phyloP scores from a whole-genome alignment of 2,888 invertebrate species.

The Leucoptera coffeella region DNA sequence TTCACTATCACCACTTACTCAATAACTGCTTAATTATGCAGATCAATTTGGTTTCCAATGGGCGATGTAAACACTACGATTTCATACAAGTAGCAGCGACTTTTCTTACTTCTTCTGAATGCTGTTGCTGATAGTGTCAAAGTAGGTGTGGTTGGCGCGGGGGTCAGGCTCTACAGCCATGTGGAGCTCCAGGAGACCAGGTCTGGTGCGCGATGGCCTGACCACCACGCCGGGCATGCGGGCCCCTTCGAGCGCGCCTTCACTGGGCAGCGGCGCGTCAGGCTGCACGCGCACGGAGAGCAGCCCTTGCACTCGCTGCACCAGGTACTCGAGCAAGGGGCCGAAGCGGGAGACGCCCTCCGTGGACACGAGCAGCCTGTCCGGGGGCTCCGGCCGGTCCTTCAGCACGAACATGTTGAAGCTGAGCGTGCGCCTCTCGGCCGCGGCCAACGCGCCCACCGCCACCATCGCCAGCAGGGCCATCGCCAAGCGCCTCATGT shows the following conservation, averaged over 20 bases:
- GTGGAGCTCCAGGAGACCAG: conserved; percentile 35
- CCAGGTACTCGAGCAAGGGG: conserved; percentile 60
- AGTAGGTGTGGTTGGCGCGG: too few species aligned
- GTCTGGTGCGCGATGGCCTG: conserved; percentile 27
- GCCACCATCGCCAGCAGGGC: conserved; percentile 7
- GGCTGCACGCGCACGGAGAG: conserved; percentile 62
- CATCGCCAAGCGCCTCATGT: neutral
- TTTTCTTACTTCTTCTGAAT: too few species aligned
- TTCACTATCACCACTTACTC: too few species aligned
- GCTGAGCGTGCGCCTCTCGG: conserved; percentile 33
- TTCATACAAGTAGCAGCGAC: too few species aligned
- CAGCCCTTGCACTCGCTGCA: conserved; percentile 63
- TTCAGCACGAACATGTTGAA: conserved; percentile 41
- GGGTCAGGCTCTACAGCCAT: conserved; percentile 34
- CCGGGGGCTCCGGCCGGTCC: conserved; percentile 19
- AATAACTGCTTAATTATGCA: too few species aligned
- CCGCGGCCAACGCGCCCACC: conserved; percentile 8
- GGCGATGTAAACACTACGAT: too few species aligned
- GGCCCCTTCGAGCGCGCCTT: conserved; percentile 41
- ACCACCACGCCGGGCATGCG: conserved; percentile 32
- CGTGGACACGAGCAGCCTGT: conserved; percentile 23
- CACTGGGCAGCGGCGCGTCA: conserved; percentile 25
- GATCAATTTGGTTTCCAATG: too few species aligned
- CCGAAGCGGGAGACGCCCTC: conserved; percentile 56
- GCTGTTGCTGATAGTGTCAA: too few species aligned